Evolutionary conservation across 2,888 invertebrate genomes (phyloP).

Genomic region (Macroteleia sp.): DNA sequence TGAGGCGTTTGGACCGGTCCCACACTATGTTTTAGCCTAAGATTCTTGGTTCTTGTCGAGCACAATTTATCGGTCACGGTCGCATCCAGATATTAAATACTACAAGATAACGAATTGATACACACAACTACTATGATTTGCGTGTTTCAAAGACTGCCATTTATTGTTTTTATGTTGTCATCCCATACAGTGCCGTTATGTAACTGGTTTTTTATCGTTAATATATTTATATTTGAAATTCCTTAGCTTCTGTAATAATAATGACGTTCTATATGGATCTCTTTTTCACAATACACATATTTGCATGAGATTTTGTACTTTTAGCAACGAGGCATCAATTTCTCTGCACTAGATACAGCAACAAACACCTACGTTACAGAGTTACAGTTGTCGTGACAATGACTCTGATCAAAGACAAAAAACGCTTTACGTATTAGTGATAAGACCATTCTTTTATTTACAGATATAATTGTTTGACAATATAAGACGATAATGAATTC

Average conservation of each 20-base stretch:
- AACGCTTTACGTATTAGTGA: constrained; percentile 37
- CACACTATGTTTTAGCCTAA: constrained; percentile 38
- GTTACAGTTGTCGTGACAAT: constrained; percentile 49
- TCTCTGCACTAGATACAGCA: constrained; percentile 30
- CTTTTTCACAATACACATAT: constrained; percentile 10
- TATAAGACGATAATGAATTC: constrained; percentile 39
- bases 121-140: constrained; percentile 58
- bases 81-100: constrained; percentile 48
- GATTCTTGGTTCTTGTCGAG: constrained; percentile 8
- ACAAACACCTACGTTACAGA: constrained; percentile 28
- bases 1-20: constrained; percentile 72
- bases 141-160: no score
- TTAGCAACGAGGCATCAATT: constrained; percentile 12
- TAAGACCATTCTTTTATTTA: constrained; percentile 59
- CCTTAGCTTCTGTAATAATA: no score
- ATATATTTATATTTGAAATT: no score
- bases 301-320: constrained; percentile 30
- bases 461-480: constrained; percentile 62
- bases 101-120: constrained; percentile 48
- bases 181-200: no score
- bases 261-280: no score
- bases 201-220: background rate
- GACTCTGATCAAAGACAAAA: constrained; percentile 45
- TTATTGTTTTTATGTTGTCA: no score
- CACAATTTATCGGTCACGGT: constrained; percentile 64